A percentile compares a stretch with the other conserved stretches of the same genome.
These are phyloP conservation scores for Emydocephalus ijimae DNA, from an alignment of 2,113 vertebrate genomes.

Conservation along the genomic window DNA sequence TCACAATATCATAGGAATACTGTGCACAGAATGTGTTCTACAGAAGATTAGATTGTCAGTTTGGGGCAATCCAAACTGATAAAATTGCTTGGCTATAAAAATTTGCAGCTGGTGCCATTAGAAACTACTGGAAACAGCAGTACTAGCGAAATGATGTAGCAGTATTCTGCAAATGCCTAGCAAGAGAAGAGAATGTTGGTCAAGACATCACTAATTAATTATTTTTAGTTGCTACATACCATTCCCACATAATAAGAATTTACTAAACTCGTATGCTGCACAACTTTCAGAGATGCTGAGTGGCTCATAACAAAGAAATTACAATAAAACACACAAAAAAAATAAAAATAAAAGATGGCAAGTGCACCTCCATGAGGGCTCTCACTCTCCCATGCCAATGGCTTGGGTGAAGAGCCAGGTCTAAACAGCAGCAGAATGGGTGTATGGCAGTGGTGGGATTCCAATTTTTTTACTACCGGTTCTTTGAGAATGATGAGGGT, in stretches of 20 bases:
- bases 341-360: background rate
- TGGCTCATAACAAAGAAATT: background rate
- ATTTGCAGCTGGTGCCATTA: background rate
- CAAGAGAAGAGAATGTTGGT: background rate
- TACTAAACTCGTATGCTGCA: background rate
- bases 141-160: background rate
- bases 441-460: too few relatives aligned
- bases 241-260: background rate
- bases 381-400: background rate
- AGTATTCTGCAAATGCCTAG: background rate
- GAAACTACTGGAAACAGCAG: background rate
- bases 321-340: background rate
- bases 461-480: too few relatives aligned
- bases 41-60: background rate
- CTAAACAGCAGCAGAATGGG: background rate
- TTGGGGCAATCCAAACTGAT: background rate
- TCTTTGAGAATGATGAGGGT: too few relatives aligned
- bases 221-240: background rate
- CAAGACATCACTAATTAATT: background rate
- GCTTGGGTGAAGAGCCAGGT: background rate
- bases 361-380: background rate
- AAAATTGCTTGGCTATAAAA: background rate
- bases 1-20: background rate
- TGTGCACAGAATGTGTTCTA: background rate
- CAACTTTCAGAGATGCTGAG: background rate